Evolutionary conservation across 2,888 invertebrate genomes (phyloP), one percentile per base, ranked within the genome.

Genomic region (Drosophila infuscata): DNA sequence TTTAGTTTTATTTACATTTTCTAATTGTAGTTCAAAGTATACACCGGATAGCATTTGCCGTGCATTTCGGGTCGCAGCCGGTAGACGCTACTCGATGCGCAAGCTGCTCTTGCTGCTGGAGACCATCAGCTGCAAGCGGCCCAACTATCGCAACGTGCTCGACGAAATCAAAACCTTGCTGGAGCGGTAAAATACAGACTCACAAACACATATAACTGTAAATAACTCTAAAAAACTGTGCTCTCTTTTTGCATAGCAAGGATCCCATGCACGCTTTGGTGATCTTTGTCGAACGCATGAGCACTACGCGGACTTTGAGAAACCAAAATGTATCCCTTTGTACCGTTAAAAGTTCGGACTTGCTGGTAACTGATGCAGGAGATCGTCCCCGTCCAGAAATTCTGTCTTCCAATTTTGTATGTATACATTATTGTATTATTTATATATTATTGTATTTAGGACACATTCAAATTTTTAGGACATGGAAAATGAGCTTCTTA

Each of bases 211-310:
- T 15, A 30, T 25, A 25, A 33, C 11, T 3, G 25, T 33, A 7
- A 15, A 52, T 52, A 12, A 20, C 12, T 20, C 5, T 12, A 6
- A 4, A n/a, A 12, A 20, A 43, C 20, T 43, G n/a, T n/a, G 53
- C 25, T 17, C 2, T 54, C 15, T 36, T 17, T 25, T 20, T 46
- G 5, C 15, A 29, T 46, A 92, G 93, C 25, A 92, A 92, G 77
- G 92, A 92, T 76, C 92, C 93, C 0, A 88, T 91, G 67, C 91
- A 90, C 58, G 92, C 92, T 54, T 70, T 93, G 60, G 48, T 92
- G 12, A 73, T 90, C 35, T 93, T 93, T 53, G 70, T 91, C n/a
- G 90, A 92, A 56, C 79, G 89, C 30, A 79, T 87, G 0, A 83
- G 88, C 3, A 70, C n/a, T 6, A 36, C 17, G 17, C 17, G n/a